Base-by-base conservation (phyloP, 2,113 vertebrate species). In the Oxyura jamaicensis region DNA sequence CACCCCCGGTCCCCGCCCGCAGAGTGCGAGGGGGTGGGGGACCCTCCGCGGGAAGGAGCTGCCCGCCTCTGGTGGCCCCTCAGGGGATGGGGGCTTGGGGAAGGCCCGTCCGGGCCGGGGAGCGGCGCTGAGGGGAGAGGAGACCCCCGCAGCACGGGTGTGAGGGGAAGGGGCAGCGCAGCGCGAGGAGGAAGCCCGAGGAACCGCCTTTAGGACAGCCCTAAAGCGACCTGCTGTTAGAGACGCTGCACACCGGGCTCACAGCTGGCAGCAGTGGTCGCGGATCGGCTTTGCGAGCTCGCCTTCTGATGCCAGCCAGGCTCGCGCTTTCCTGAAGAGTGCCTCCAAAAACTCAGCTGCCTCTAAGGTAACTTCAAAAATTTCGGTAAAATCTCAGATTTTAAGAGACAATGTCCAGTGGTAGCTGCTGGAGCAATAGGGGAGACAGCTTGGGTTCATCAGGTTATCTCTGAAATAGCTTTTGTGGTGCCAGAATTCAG, bases 111-210 rank as follows among this genome's bases (percentile, higher is more conserved):
- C 56, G 36, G 39, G 55, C 35, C 31, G 3, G 28, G 11, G 15
- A 67, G 12, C 29, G 36, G 44, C 46, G 71, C 39, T 8, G 8
- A 8, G 35, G 21, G 21, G 14, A 52, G 8, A 14, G 26, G 7
- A 16, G 13, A 42, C 3, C 4, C 5, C 6, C 6, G 4, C 14
- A 29, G 8, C 4, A 1, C 13, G 11, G 3, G 20, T 0, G 3
- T 2, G 36, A 36, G 19, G 8, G 6, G 17, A 12, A n/a, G 53
- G 28, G 23, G 35, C 5, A 3, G 8, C 3, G 50, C 8, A 1
- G 0, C 1, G 31, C 23, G 28, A 60, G 50, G 12, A 31, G 3
- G 31, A 39, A 39, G 5, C 5, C 21, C 28, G 0, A 1, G 14
- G 35, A 53, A 25, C 11, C n/a, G 18, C 3, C 46, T 48, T 48